Conservation (phyloP, 2,797 vertebrate genomes). For the Toxotes lorentzi region DNA sequence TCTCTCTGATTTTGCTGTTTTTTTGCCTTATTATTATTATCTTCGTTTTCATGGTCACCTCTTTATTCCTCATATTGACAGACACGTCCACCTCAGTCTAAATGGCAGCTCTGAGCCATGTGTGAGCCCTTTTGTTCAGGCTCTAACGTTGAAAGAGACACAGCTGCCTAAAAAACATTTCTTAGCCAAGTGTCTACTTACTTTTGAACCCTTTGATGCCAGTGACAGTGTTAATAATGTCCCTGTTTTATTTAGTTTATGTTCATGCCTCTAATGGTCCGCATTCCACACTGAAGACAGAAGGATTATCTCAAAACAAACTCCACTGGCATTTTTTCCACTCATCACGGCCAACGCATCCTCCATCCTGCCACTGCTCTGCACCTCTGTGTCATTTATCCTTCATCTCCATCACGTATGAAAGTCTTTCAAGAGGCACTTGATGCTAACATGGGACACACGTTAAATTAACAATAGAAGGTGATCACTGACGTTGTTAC, state of each 20-base stretch:
- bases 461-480: slow-evolving; percentile 7
- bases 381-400: not conserved
- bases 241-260: slow-evolving; percentile 10
- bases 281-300: slow-evolving; percentile 15
- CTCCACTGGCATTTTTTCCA: not conserved
- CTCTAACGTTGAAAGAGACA: not conserved
- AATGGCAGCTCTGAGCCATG: not conserved
- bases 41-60: not conserved
- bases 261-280: slow-evolving; percentile 1
- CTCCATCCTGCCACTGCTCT: not conserved
- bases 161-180: not conserved
- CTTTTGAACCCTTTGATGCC: not conserved
- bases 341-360: not conserved
- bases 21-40: not conserved
- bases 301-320: slow-evolving; percentile 26
- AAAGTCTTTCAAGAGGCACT: not conserved
- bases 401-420: not conserved
- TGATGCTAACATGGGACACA: not conserved
- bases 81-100: not conserved
- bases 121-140: not conserved
- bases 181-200: not conserved
- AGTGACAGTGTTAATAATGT: not conserved
- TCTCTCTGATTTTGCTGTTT: not conserved
- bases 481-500: not conserved
- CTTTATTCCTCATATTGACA: not conserved